Evolutionary conservation across 2,797 vertebrate genomes (phyloP).

Genomic region (Benthosema pterotum): DNA sequence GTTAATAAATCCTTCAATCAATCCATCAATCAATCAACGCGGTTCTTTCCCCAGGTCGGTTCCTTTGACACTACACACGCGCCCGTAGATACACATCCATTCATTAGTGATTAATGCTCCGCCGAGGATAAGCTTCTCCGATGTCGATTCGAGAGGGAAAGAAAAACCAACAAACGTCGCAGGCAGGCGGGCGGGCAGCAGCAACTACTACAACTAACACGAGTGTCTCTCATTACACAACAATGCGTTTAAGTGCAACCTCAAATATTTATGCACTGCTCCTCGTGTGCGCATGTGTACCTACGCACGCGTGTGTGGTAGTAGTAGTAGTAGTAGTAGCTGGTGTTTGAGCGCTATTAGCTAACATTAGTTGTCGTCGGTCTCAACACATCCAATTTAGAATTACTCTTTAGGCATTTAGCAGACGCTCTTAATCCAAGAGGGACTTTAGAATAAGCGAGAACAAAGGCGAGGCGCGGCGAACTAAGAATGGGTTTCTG

Average conservation of each 20-base stretch:
- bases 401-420: too few species aligned
- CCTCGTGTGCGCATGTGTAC: too few species aligned
- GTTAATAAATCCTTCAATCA: too few species aligned
- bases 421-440: too few species aligned
- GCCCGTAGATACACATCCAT: constrained; percentile 34
- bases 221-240: not conserved
- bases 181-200: too few species aligned
- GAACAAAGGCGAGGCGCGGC: too few species aligned
- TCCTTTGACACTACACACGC: constrained; percentile 19
- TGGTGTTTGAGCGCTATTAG: not conserved
- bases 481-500: too few species aligned
- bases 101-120: constrained; percentile 33
- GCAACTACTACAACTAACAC: not conserved
- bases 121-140: not conserved
- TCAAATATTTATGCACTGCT: not conserved
- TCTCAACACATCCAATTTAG: not conserved
- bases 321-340: too few species aligned
- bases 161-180: constrained; percentile 4
- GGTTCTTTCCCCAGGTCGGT: constrained; percentile 35
- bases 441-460: too few species aligned
- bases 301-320: too few species aligned
- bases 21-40: too few species aligned
- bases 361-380: constrained; percentile 10
- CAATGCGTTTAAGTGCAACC: not conserved
- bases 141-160: constrained; percentile 33